Percentiles rank a stretch among this genome's conserved stretches.
phyloP scores from a whole-genome alignment of 2,888 invertebrate genomes.

The Drosophila prolongata region DNA sequence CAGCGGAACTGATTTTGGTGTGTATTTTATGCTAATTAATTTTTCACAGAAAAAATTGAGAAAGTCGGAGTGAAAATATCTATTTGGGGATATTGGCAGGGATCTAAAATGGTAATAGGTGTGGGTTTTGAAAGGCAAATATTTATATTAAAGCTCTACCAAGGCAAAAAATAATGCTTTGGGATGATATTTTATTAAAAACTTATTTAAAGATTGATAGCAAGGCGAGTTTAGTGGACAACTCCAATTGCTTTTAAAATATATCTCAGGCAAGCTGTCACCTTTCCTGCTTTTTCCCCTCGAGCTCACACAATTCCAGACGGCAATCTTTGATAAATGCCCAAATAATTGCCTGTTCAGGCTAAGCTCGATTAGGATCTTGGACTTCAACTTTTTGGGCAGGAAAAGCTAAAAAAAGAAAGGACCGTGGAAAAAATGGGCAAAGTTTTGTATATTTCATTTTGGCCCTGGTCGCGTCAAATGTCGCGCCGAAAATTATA shows the following conservation, averaged over 20 bases:
- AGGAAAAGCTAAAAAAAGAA: not conserved
- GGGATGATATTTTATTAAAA: too few relatives aligned
- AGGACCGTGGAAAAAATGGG: conserved; percentile 4
- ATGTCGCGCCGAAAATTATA: conserved; percentile 83
- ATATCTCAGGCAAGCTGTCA: conserved; percentile 31
- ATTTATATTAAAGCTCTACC: not conserved
- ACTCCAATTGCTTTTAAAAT: conserved; percentile 9
- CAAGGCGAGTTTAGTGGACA: not conserved
- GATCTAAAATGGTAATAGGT: not conserved
- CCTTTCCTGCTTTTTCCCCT: conserved; percentile 1
- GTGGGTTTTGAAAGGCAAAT: too few relatives aligned
- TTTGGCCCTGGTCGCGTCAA: conserved; percentile 76
- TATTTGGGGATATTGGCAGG: not conserved
- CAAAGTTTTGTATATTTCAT: conserved; percentile 34
- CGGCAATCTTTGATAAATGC: conserved; percentile 41
- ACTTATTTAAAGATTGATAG: too few relatives aligned
- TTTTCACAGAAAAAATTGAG: conserved; percentile 41
- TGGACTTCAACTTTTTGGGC: conserved; percentile 12
- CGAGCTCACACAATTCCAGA: conserved; percentile 18
- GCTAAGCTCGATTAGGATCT: conserved; percentile 42
- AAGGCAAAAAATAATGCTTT: too few relatives aligned
- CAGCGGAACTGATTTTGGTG: conserved; percentile 37
- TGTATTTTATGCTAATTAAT: conserved; percentile 74
- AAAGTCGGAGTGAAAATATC: not conserved
- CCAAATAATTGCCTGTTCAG: conserved; percentile 47